Evolutionary conservation across 2,797 vertebrate genomes (phyloP).

Genomic region (Fratercula arctica): DNA sequence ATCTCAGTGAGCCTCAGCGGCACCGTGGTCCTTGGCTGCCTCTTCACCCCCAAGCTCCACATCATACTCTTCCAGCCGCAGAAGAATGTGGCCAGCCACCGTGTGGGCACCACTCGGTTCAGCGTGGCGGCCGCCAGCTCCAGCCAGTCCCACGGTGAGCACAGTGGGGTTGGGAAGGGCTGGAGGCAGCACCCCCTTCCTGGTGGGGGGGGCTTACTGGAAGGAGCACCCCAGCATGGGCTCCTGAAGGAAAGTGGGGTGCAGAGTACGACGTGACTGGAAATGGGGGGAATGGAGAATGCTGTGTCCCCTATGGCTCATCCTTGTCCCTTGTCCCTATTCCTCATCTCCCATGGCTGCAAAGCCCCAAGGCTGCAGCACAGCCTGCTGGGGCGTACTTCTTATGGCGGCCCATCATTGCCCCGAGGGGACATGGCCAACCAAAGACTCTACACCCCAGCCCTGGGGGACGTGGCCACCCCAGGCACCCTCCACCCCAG

Average conservation of each 20-base stretch:
- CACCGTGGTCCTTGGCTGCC: conserved; percentile 96
- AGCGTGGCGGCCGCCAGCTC: conserved; percentile 84
- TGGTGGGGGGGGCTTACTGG: neutral
- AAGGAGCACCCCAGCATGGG: neutral
- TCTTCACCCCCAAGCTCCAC: conserved; percentile 96
- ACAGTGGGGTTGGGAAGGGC: neutral
- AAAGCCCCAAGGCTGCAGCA: neutral
- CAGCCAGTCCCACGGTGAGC: conserved; percentile 89
- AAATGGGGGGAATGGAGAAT: neutral
- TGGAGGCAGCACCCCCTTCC: neutral
- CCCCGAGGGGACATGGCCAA: neutral
- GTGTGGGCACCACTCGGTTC: conserved; percentile 88
- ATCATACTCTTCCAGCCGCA: conserved; percentile 98
- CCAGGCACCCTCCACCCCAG: neutral
- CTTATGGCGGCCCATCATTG: accelerated
- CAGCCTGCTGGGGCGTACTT: accelerated
- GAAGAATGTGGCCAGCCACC: conserved; percentile 93
- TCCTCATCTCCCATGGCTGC: neutral
- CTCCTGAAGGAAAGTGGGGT: neutral
- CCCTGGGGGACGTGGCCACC: neutral
- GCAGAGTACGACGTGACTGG: neutral
- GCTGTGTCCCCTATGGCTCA: neutral
- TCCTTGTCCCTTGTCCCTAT: neutral
- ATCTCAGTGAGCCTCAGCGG: conserved; percentile 98
- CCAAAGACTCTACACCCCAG: neutral